Conservation (phyloP, 2,113 vertebrate genomes). For the Corydoras maculifer region DNA sequence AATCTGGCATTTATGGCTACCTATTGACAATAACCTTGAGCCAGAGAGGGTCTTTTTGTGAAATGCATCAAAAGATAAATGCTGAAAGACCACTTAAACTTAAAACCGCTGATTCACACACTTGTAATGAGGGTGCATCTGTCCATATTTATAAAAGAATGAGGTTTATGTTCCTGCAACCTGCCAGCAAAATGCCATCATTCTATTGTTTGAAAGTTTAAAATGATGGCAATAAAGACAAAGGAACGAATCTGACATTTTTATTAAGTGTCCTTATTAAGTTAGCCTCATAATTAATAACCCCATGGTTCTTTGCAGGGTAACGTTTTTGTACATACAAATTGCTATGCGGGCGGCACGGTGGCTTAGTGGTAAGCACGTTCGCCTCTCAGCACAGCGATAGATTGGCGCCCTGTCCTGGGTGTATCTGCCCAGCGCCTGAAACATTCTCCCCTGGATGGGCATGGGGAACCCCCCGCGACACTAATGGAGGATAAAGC, state of each 20-base stretch:
- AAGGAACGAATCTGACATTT: not conserved
- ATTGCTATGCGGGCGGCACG: too few species aligned
- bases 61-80: conserved; percentile 16
- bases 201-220: not conserved
- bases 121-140: not conserved
- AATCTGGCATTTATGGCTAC: conserved; percentile 7
- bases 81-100: conserved; percentile 15
- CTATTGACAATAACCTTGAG: conserved; percentile 25
- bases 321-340: too few species aligned
- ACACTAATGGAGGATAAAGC: too few species aligned
- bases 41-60: conserved; percentile 8
- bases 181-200: not conserved
- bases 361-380: too few species aligned
- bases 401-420: too few species aligned
- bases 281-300: not conserved
- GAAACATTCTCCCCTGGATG: too few species aligned
- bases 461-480: too few species aligned
- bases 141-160: not conserved
- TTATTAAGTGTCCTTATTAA: not conserved
- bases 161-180: not conserved
- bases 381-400: too few species aligned
- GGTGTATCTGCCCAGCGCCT: too few species aligned
- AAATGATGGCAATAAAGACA: not conserved
- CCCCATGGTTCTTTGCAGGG: too few species aligned
- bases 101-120: conserved; percentile 21